phyloP scores from a whole-genome alignment of 2,888 invertebrate genomes.

The Entomobrya proxima region DNA sequence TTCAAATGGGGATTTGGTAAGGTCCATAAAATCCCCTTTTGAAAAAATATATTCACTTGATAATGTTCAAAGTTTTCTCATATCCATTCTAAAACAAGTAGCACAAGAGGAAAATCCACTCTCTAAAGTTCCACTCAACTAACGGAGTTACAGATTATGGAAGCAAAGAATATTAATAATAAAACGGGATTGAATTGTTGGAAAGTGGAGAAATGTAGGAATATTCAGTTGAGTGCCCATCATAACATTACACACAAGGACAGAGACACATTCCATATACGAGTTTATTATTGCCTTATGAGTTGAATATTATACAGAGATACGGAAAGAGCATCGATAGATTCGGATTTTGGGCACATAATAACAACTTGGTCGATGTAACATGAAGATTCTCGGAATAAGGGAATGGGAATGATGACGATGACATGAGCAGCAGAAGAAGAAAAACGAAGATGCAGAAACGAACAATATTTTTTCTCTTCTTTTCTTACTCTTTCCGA shows the following conservation, averaged over 20 bases:
- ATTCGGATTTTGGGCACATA: background rate
- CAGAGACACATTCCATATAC: background rate
- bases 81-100: no score
- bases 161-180: background rate
- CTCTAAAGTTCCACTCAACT: no score
- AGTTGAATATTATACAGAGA: slow-evolving; percentile 11
- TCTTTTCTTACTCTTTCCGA: no score
- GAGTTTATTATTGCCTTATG: background rate
- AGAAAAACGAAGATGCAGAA: background rate
- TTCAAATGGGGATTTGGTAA: background rate
- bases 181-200: slow-evolving; percentile 44
- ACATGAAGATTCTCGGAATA: no score
- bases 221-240: background rate
- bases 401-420: no score
- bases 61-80: background rate
- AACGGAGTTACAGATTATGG: no score
- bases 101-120: no score
- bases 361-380: no score
- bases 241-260: background rate
- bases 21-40: slow-evolving; percentile 10
- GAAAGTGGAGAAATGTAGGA: slow-evolving; percentile 34
- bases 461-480: background rate
- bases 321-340: background rate
- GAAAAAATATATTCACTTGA: background rate
- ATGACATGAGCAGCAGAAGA: background rate